A percentile compares a stretch with the other conserved stretches of the same genome.
Conservation (phyloP, 2,888 invertebrate genomes). For the Oasisia sp. region DNA sequence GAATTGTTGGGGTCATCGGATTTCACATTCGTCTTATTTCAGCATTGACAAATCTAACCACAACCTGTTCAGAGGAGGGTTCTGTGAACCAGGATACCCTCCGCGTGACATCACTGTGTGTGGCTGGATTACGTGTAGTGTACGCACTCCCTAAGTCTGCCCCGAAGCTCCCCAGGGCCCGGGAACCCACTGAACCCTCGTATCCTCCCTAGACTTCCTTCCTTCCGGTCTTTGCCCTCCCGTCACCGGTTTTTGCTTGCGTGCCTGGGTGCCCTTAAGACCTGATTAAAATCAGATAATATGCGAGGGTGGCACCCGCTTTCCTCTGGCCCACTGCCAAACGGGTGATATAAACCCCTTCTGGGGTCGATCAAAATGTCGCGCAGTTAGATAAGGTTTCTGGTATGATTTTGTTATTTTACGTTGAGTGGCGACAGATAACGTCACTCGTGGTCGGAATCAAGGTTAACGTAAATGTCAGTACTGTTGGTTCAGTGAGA, state of each 20-base stretch:
- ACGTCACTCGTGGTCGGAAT: too few species aligned
- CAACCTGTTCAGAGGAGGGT: not conserved
- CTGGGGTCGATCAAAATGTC: not conserved
- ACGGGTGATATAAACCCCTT: not conserved
- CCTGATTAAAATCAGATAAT: constrained; percentile 3
- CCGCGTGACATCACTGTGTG: not conserved
- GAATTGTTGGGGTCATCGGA: not conserved
- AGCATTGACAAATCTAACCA: constrained; percentile 5
- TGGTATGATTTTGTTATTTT: not conserved
- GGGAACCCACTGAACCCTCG: not conserved
- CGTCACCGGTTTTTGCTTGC: not conserved
- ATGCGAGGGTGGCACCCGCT: not conserved
- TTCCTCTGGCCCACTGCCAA: not conserved
- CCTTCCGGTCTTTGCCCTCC: not conserved
- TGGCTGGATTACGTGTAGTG: not conserved
- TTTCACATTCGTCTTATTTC: not conserved
- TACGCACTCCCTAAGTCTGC: not conserved
- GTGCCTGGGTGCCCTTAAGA: not conserved
- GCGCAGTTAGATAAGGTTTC: not conserved
- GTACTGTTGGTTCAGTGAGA: not conserved
- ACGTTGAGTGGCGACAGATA: not conserved
- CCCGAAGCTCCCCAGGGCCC: not conserved
- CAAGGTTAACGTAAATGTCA: not conserved
- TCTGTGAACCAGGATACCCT: not conserved
- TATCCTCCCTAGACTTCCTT: not conserved